Percentiles rank a stretch among this genome's conserved stretches.
phyloP scores from a whole-genome alignment of 2,113 vertebrate genomes.

The Rutilus rutilus region DNA sequence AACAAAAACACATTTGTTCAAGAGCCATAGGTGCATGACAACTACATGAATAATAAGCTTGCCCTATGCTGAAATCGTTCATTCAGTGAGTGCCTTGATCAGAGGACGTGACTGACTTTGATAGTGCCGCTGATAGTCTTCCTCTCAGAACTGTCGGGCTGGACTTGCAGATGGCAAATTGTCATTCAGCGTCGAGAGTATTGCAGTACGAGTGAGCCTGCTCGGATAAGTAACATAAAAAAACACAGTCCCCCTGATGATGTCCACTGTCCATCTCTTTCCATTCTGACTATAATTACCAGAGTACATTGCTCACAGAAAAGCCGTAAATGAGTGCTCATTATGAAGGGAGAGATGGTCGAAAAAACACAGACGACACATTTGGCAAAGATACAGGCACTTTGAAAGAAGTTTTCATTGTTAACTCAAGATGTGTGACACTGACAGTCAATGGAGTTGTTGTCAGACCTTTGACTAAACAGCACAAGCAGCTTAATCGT shows the following conservation, averaged over 20 bases:
- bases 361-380: background rate
- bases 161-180: slow-evolving; percentile 16
- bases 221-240: too few relatives aligned
- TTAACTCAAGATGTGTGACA: background rate
- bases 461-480: background rate
- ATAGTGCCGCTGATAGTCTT: background rate
- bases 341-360: background rate
- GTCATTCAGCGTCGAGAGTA: background rate
- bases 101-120: background rate
- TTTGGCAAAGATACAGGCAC: background rate
- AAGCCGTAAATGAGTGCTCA: background rate
- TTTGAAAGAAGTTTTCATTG: background rate
- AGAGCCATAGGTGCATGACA: background rate
- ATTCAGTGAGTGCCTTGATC: background rate
- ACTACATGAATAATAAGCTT: background rate
- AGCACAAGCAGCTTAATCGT: background rate
- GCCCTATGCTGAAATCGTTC: background rate
- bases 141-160: background rate
- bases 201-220: background rate
- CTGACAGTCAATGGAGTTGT: background rate
- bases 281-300: background rate
- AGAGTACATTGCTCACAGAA: background rate
- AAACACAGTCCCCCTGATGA: background rate
- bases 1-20: background rate
- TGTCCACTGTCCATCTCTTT: background rate